Evolutionary conservation across 2,797 vertebrate species (phyloP), one percentile per base, ranked within the genome.

Genomic region (Helicolenus hilgendorfi): DNA sequence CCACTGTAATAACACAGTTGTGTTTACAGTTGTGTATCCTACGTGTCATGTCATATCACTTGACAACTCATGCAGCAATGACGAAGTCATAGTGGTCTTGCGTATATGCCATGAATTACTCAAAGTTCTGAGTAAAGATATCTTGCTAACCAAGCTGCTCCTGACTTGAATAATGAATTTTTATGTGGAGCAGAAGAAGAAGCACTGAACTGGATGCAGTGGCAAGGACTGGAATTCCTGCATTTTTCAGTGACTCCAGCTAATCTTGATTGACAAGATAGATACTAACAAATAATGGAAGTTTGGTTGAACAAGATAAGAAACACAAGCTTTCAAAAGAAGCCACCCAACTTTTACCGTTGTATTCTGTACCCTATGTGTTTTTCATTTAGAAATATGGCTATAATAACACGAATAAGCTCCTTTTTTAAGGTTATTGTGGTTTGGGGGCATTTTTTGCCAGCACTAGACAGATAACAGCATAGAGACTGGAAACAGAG

Each of bases 201-300:
- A 77, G 64, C 88, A 84, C 53, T 75, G 64, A 55, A 65, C 35
- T 86, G 59, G 55, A 70, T 70, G 73, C 35, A 38, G 38, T 36
- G 18, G 70, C 22, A 41, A 75, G 36, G n/a, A 59, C 20, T 29
- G 13, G 33, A 67, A 35, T 73, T 65, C n/a, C 33, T 77, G 62
- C 45, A 73, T 80, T 80, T 84, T 67, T 77, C 64, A 83, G 36
- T 81, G 26, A 53, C 41, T 65, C 24, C 31, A 49, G 64, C 33
- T 71, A 36, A 83, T 81, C 77, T 84, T 62, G 45, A 71, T 36
- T 75, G 84, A 89, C 67, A 80, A 63, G 67, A 24, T 22, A 64
- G 13, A 82, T 45, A n/a, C 9, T 63, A 24, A 49, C 38, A 65
- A 29, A 65, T 71, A 38, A 38, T 49, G 8, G 64, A 60, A 24